Evolutionary conservation across 2,888 invertebrate genomes (phyloP).

Genomic region (Elmis aenea): DNA sequence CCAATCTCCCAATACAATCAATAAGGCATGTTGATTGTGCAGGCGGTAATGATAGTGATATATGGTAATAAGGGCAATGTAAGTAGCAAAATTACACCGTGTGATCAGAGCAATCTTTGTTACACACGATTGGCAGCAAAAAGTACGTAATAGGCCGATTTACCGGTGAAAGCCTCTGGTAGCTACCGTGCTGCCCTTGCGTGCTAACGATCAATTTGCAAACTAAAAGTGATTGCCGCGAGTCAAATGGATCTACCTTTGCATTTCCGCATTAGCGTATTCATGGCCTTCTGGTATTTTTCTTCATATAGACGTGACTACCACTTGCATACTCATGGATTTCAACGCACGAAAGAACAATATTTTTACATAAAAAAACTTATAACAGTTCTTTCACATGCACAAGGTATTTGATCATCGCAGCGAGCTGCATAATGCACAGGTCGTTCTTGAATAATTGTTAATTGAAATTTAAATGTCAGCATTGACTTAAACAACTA

Average conservation of each 20-base stretch:
- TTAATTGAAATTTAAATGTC: no score
- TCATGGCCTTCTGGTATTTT: not conserved
- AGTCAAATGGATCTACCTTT: constrained; percentile 16
- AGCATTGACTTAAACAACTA: no score
- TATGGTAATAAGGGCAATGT: constrained; percentile 15
- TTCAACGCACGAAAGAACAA: not conserved
- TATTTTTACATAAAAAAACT: no score
- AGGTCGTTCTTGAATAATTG: no score
- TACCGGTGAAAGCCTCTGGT: constrained; percentile 19
- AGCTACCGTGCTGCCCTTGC: constrained; percentile 19
- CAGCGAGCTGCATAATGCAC: no score
- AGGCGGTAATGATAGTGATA: constrained; percentile 13
- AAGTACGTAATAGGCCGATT: constrained; percentile 14
- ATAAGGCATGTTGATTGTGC: no score
- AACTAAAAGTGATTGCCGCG: constrained; percentile 10
- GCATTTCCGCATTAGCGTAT: constrained; percentile 13
- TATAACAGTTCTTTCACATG: no score
- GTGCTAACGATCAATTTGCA: constrained; percentile 14
- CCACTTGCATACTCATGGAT: no score
- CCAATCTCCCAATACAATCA: no score
- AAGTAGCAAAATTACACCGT: constrained; percentile 32
- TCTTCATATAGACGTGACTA: no score
- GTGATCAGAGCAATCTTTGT: constrained; percentile 30
- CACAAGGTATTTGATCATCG: no score
- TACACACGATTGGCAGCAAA: constrained; percentile 23